These are phyloP conservation scores for Andrena haemorrhoa DNA, from an alignment of 2,888 invertebrate species.

Conservation along the genomic window DNA sequence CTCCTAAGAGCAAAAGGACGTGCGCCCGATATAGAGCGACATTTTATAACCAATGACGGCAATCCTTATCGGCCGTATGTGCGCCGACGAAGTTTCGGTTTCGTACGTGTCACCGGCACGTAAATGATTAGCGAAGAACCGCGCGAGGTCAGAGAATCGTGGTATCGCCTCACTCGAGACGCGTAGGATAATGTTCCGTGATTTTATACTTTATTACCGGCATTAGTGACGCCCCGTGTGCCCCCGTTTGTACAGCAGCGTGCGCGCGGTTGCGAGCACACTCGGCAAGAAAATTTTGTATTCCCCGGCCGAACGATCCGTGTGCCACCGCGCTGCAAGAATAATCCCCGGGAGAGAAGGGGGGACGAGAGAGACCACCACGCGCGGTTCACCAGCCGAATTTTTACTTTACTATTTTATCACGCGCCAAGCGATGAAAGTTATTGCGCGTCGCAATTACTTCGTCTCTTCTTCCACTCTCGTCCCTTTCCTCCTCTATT, in stretches of 20 bases:
- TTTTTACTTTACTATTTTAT: conserved; percentile 21
- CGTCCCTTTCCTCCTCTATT: neutral
- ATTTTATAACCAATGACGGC: conserved; percentile 30
- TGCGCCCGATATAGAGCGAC: neutral
- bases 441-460: neutral
- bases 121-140: conserved; percentile 14
- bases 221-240: conserved; percentile 18
- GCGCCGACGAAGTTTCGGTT: neutral
- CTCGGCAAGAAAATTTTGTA: conserved; percentile 12
- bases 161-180: conserved; percentile 26
- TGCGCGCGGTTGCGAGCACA: neutral
- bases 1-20: neutral
- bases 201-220: conserved; percentile 31
- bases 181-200: conserved; percentile 11
- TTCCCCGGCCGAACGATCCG: neutral
- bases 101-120: conserved; percentile 28
- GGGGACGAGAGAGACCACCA: neutral
- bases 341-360: neutral
- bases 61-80: neutral
- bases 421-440: neutral
- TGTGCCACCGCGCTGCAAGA: neutral
- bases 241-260: neutral
- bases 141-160: neutral
- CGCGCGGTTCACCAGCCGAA: conserved; percentile 6
- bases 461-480: neutral